These are phyloP conservation scores for Podocnemis expansa DNA, from an alignment of 2,113 vertebrate species.

Conservation along the genomic window DNA sequence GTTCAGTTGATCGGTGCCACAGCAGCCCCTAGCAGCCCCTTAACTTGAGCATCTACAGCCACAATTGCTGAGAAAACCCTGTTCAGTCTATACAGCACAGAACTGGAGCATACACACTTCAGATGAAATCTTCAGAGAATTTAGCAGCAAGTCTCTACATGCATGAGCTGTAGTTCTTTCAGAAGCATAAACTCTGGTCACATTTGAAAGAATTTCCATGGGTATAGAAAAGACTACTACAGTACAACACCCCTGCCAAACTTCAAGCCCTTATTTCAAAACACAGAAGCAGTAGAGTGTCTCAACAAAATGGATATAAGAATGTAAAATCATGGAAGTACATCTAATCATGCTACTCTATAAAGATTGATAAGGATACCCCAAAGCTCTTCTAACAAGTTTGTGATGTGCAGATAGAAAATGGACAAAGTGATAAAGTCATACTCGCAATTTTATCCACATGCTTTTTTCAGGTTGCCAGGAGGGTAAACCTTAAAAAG, in stretches of 20 bases:
- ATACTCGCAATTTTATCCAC: neutral
- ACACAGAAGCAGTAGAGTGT: neutral
- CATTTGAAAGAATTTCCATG: neutral
- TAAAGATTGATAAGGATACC: neutral
- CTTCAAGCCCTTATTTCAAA: neutral
- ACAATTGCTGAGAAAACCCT: neutral
- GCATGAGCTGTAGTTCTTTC: neutral
- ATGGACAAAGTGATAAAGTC: neutral
- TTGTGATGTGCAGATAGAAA: neutral
- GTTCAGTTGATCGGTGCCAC: neutral
- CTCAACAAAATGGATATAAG: neutral
- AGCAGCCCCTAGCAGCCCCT: neutral
- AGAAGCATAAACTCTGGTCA: neutral
- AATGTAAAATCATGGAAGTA: neutral
- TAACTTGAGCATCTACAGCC: neutral
- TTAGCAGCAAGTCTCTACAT: neutral
- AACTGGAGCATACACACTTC: neutral
- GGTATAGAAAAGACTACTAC: neutral
- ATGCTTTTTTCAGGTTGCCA: neutral
- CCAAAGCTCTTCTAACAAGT: neutral
- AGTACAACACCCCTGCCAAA: neutral
- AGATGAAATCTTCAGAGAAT: neutral
- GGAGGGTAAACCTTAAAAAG: neutral
- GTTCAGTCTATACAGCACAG: neutral
- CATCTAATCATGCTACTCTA: neutral